Conservation (phyloP, 1,140 invertebrate species). For the Zaprionus ornatus region DNA sequence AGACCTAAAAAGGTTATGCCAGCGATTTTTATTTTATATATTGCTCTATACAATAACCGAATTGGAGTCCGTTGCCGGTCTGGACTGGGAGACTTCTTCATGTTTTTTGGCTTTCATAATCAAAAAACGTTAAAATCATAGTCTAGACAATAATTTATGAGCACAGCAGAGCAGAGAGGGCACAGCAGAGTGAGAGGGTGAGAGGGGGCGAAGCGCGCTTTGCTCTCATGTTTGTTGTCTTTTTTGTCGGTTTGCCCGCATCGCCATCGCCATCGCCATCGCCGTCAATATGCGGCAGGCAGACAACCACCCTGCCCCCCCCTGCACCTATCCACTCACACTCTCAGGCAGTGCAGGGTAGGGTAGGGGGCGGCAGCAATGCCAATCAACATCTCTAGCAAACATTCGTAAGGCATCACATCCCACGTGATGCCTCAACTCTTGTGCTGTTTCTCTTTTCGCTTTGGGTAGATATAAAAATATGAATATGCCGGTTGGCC, state of each 20-base stretch:
- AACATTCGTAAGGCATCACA: constrained; percentile 73
- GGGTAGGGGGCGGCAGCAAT: constrained; percentile 17
- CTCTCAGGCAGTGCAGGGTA: not conserved
- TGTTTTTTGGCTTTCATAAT: constrained; percentile 77
- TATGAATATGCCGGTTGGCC: constrained; percentile 50
- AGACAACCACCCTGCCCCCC: not conserved
- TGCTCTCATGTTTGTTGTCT: constrained; percentile 32
- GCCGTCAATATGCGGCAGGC: constrained; percentile 31
- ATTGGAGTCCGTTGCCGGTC: not conserved
- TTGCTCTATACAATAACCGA: constrained; percentile 36
- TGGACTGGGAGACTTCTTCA: constrained; percentile 21
- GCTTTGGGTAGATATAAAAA: constrained; percentile 57
- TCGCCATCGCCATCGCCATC: constrained; percentile 29
- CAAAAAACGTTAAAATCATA: constrained; percentile 84
- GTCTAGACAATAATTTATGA: constrained; percentile 84
- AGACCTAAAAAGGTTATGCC: constrained; percentile 57
- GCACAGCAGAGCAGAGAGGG: constrained; percentile 17
- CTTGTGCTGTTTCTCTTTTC: constrained; percentile 21
- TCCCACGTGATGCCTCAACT: constrained; percentile 4
- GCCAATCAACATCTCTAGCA: constrained; percentile 82
- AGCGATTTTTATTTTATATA: constrained; percentile 77
- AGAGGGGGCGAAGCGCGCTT: not conserved
- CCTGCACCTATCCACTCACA: not conserved
- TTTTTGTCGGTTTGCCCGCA: constrained; percentile 62
- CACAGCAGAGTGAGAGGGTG: not conserved